These are phyloP conservation scores for Chiroxiphia lanceolata DNA, from an alignment of 2,797 vertebrate species.

Conservation along the genomic window DNA sequence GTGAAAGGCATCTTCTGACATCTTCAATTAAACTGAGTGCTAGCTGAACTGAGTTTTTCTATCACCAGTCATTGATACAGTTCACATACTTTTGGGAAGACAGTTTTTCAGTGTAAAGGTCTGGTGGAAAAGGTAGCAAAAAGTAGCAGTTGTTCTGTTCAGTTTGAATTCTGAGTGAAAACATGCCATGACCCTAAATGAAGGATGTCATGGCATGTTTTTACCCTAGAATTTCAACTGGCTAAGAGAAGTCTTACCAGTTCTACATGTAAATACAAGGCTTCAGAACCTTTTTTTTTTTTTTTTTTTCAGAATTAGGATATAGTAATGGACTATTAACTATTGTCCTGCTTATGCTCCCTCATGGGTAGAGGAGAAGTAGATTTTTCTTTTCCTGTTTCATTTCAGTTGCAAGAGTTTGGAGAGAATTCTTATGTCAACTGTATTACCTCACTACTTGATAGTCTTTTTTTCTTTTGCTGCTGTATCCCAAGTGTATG, in stretches of 20 bases:
- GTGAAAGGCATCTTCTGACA: neutral
- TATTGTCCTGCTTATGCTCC: neutral
- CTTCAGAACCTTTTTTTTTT: neutral
- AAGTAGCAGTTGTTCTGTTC: neutral
- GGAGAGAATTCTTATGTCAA: neutral
- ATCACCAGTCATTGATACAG: neutral
- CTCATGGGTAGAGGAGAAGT: neutral
- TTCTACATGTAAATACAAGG: neutral
- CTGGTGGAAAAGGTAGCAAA: neutral
- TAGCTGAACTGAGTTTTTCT: neutral
- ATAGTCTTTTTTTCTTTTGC: neutral
- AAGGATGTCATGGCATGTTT: neutral
- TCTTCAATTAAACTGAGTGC: neutral
- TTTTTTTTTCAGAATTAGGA: neutral
- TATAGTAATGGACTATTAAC: neutral
- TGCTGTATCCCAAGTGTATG: neutral
- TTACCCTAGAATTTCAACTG: neutral
- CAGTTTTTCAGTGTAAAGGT: neutral
- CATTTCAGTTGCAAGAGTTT: neutral
- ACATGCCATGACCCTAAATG: neutral
- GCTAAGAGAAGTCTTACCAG: neutral
- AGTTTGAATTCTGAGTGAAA: neutral
- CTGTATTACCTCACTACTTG: neutral
- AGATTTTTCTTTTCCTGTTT: neutral
- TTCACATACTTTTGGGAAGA: neutral